A percentile compares a stretch with the other conserved stretches of the same genome.
These are phyloP conservation scores for Macquaria ambigua DNA, from an alignment of 2,113 vertebrate species.

Conservation along the genomic window DNA sequence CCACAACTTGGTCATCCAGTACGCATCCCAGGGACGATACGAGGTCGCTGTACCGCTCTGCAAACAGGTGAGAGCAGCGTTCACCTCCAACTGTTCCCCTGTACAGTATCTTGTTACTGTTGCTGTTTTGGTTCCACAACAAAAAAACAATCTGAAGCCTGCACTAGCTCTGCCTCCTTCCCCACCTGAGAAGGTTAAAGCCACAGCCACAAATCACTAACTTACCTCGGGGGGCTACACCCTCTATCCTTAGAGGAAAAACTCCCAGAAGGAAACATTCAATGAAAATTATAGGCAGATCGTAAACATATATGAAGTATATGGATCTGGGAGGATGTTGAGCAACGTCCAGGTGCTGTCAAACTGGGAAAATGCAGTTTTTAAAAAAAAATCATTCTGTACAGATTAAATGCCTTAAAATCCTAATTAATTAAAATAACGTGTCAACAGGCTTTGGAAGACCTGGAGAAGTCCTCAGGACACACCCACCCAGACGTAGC, in stretches of 20 bases:
- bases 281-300: too few species aligned
- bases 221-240: too few species aligned
- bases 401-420: neutral
- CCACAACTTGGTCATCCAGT: slow-evolving; percentile 94
- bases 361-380: too few species aligned
- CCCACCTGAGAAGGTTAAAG: neutral
- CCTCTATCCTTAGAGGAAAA: too few species aligned
- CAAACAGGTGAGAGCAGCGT: slow-evolving; percentile 79
- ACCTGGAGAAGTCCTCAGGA: slow-evolving; percentile 92
- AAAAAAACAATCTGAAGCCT: neutral
- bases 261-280: too few species aligned
- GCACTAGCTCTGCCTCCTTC: neutral
- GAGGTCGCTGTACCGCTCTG: slow-evolving; percentile 92
- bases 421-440: neutral
- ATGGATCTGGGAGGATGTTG: too few species aligned
- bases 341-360: too few species aligned
- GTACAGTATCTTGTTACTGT: too few species aligned
- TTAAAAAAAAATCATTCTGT: neutral
- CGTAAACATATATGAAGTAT: too few species aligned
- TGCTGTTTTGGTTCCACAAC: neutral
- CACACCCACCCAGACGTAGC: slow-evolving; percentile 92
- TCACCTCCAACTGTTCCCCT: neutral
- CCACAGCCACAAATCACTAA: too few species aligned
- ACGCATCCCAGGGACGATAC: slow-evolving; percentile 90
- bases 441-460: slow-evolving; percentile 87